Base-by-base conservation (phyloP, 2,888 invertebrate genomes). In the Netelia fuscicornis region DNA sequence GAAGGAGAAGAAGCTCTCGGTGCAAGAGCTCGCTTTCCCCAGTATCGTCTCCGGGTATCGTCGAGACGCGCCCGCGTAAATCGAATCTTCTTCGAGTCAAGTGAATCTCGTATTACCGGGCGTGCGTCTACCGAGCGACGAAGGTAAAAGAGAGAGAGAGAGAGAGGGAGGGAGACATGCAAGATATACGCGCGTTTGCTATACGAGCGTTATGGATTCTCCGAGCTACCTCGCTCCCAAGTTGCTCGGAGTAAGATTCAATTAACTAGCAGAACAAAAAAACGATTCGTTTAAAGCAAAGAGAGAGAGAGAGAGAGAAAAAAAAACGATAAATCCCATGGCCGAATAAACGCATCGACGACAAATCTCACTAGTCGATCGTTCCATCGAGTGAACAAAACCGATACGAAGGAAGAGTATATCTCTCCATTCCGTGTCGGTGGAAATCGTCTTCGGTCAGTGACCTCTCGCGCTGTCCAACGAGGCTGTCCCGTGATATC, bases 31-130 rank as follows among this genome's bases (percentile, higher is more conserved):
- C 37, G 25, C 42, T 72, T 9, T 44, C 60, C 48, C n/a, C 11
- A 54, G 54, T 42, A 74, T 79, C 71, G 71, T 58, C 2, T 67
- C 58, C 44, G 58, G 17, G 20, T 60, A 60, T 60, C 23, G 37
- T 17, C 25, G 20, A 20, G 20, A 48, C 25, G 54, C 52, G 62
- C 58, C 72, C 80, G 71, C 76, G 80, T 84, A 84, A 81, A 84
- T 84, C 84, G 76, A 84, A 84, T 84, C 71, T 79, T 83, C 79
- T 79, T 83, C 79, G 74, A 83, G 74, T 75, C 64, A 79, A 79
- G 48, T 78, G 62, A 83, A 79, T 83, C 79, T 79, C 79, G 74
- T 48, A 81, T 81, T 81, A 81, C 74, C 67, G 58, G 74, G 67
- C 72, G 71, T 79, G 58, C 58, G 58, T 58, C 20, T 58, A 5